These are phyloP conservation scores for Sarcophaga caerulescens DNA, from an alignment of 2,888 invertebrate genomes.

Conservation along the genomic window DNA sequence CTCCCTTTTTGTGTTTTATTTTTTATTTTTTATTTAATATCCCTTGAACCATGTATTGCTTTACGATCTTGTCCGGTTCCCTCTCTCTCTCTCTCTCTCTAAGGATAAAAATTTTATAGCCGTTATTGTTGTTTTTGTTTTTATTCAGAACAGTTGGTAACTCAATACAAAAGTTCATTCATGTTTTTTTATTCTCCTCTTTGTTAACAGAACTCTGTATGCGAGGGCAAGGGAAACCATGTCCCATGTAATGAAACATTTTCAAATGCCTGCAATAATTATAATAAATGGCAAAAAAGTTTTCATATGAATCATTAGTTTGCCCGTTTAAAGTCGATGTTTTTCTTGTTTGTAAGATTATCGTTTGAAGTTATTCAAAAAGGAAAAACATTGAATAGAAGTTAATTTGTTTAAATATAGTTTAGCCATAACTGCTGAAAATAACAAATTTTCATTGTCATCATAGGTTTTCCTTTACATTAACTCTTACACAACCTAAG, in stretches of 20 bases:
- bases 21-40: constrained; percentile 53
- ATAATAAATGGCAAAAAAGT: constrained; percentile 7
- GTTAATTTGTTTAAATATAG: no score
- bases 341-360: not conserved
- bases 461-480: no score
- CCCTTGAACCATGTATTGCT: constrained; percentile 23
- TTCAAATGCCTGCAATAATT: not conserved
- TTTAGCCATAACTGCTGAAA: no score
- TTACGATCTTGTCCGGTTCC: constrained; percentile 40
- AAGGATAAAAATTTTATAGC: constrained; percentile 38
- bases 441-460: accelerated
- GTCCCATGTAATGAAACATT: not conserved
- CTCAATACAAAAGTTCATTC: constrained; percentile 3
- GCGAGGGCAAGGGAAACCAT: not conserved
- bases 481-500: no score
- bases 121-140: constrained; percentile 31
- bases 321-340: not conserved
- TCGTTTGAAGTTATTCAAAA: not conserved
- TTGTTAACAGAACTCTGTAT: not conserved
- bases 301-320: not conserved
- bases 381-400: no score
- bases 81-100: not conserved
- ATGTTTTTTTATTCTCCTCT: not conserved
- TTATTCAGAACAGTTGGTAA: not conserved
- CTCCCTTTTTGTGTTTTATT: not conserved